Evolutionary conservation across 1,140 invertebrate genomes (phyloP).

Genomic region (Drosophila eugracilis): DNA sequence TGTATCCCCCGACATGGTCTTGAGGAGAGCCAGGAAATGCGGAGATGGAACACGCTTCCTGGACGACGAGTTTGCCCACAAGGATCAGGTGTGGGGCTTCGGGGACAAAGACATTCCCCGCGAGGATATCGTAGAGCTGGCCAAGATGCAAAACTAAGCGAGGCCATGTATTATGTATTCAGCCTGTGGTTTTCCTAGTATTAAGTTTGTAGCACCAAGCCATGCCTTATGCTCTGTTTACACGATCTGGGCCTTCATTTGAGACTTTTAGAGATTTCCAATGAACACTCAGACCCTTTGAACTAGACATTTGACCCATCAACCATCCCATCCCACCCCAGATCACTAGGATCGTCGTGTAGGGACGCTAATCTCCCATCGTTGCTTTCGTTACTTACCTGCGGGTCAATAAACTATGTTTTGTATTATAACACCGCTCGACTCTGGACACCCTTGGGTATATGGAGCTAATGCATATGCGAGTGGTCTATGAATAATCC

Average conservation of each 20-base stretch:
- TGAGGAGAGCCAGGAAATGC: slow-evolving; percentile 86
- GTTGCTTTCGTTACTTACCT: slow-evolving; percentile 62
- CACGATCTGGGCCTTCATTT: neutral
- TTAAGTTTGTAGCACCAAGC: slow-evolving; percentile 50
- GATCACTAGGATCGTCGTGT: slow-evolving; percentile 26
- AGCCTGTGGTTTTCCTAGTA: slow-evolving; percentile 51
- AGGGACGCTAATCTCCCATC: slow-evolving; percentile 20
- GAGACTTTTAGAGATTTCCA: neutral
- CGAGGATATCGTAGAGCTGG: slow-evolving; percentile 86
- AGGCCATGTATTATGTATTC: slow-evolving; percentile 23
- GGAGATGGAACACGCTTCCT: slow-evolving; percentile 88
- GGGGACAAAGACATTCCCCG: slow-evolving; percentile 86
- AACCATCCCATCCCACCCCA: slow-evolving; percentile 11
- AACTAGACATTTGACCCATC: slow-evolving; percentile 1
- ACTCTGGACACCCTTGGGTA: slow-evolving; percentile 3
- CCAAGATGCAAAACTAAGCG: slow-evolving; percentile 84
- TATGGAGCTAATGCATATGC: slow-evolving; percentile 16
- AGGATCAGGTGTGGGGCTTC: slow-evolving; percentile 86
- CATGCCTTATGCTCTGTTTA: slow-evolving; percentile 23
- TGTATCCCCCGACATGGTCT: slow-evolving; percentile 88
- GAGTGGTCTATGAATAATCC: slow-evolving; percentile 3
- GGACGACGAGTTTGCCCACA: slow-evolving; percentile 73
- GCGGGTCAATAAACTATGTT: slow-evolving; percentile 66
- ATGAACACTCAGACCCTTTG: neutral
- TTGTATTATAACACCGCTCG: slow-evolving; percentile 27